Percentiles rank a stretch among this genome's conserved stretches.
Conservation (phyloP, 2,888 invertebrate genomes). For the Brachyopa scutellaris region DNA sequence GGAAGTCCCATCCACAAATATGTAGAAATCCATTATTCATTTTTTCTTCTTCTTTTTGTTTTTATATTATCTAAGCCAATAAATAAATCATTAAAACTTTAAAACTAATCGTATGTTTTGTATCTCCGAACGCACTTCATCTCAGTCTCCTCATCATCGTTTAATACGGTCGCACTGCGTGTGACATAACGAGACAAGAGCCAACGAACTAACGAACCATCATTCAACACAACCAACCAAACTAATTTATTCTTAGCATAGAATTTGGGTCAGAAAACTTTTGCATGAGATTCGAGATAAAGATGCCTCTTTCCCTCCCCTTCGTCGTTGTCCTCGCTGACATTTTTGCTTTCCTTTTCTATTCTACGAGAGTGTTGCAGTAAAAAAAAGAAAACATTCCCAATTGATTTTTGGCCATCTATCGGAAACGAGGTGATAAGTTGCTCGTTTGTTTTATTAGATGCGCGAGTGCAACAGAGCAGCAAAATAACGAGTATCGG, state of each 20-base stretch:
- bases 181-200: constrained; percentile 55
- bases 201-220: constrained; percentile 50
- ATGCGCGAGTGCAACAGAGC: background rate
- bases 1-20: background rate
- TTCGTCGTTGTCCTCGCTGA: constrained; percentile 18
- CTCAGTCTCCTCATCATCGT: background rate
- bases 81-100: constrained; percentile 29
- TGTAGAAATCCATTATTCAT: constrained; percentile 22
- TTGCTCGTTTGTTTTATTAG: constrained; percentile 13
- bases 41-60: too few species aligned
- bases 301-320: constrained; percentile 23
- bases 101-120: background rate
- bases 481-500: constrained; percentile 22
- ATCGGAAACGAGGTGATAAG: constrained; percentile 22
- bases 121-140: background rate
- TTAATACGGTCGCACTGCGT: constrained; percentile 8
- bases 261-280: constrained; percentile 70
- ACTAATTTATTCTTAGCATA: constrained; percentile 70
- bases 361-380: too few species aligned
- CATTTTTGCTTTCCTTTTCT: constrained; percentile 19
- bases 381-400: too few species aligned
- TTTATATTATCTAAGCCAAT: background rate
- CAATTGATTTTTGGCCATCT: constrained; percentile 58
- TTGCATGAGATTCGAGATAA: constrained; percentile 53
- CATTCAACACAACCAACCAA: constrained; percentile 33